Conservation (phyloP, 2,888 invertebrate genomes). For the Cremastinae sp. region DNA sequence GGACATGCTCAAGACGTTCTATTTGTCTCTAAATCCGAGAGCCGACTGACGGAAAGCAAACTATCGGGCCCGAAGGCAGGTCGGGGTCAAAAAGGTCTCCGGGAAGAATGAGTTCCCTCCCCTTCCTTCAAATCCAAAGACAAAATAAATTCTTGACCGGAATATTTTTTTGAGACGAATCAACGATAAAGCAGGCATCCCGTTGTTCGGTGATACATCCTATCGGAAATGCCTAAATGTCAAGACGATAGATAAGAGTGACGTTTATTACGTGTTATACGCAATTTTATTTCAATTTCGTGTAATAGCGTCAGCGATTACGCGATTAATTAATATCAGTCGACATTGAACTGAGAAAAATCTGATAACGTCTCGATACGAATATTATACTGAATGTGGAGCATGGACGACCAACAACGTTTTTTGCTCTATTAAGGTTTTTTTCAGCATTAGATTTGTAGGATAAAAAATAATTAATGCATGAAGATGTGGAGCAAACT, state of each 20-base stretch:
- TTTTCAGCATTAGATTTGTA: no score
- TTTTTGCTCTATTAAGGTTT: no score
- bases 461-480: no score
- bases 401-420: slow-evolving; percentile 2
- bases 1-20: slow-evolving; percentile 51
- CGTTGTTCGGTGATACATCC: neutral
- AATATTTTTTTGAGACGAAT: slow-evolving; percentile 64
- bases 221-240: neutral
- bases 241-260: neutral
- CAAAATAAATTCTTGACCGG: slow-evolving; percentile 64
- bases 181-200: neutral
- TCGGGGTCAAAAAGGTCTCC: slow-evolving; percentile 72
- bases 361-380: slow-evolving; percentile 24
- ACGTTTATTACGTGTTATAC: neutral
- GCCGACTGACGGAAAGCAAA: slow-evolving; percentile 69
- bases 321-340: neutral
- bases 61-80: slow-evolving; percentile 65
- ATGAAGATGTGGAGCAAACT: no score
- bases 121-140: slow-evolving; percentile 52
- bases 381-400: slow-evolving; percentile 14
- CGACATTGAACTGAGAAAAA: slow-evolving; percentile 50
- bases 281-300: neutral
- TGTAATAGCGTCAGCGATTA: neutral
- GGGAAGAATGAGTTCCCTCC: slow-evolving; percentile 53
- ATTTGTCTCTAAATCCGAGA: slow-evolving; percentile 66